Conservation (phyloP, 2,888 invertebrate species). For the Spilarctia lutea region DNA sequence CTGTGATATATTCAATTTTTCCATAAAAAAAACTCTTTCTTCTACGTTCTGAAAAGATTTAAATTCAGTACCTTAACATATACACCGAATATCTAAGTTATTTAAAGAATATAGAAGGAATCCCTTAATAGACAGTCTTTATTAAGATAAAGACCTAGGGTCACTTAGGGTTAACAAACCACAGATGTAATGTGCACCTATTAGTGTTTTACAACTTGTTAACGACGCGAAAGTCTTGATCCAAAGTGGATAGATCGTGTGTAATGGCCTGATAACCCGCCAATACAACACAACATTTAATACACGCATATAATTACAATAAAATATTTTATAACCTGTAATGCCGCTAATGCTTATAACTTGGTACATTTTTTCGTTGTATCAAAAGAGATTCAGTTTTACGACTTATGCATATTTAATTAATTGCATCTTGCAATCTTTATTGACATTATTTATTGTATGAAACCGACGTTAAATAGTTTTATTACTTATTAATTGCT, state of each 20-base stretch:
- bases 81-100: not conserved
- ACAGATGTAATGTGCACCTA: not conserved
- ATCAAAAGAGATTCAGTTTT: constrained; percentile 61
- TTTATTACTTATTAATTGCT: constrained; percentile 50
- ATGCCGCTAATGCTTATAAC: constrained; percentile 41
- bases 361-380: constrained; percentile 35
- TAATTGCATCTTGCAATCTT: constrained; percentile 62
- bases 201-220: constrained; percentile 1
- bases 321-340: constrained; percentile 16
- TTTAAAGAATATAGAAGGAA: not conserved
- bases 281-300: constrained; percentile 5
- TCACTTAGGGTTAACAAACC: not conserved
- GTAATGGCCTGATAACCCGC: constrained; percentile 13
- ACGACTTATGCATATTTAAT: constrained; percentile 67
- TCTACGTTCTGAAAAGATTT: not conserved
- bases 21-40: too few relatives aligned
- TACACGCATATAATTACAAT: constrained; percentile 17
- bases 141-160: not conserved
- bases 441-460: constrained; percentile 58
- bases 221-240: not conserved
- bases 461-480: constrained; percentile 51
- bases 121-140: not conserved
- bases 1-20: too few relatives aligned
- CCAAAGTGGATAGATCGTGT: not conserved
- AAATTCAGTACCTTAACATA: not conserved